Evolutionary conservation across 2,113 vertebrate genomes (phyloP), one percentile per base, ranked within the genome.

Genomic region (Eolophus roseicapilla): DNA sequence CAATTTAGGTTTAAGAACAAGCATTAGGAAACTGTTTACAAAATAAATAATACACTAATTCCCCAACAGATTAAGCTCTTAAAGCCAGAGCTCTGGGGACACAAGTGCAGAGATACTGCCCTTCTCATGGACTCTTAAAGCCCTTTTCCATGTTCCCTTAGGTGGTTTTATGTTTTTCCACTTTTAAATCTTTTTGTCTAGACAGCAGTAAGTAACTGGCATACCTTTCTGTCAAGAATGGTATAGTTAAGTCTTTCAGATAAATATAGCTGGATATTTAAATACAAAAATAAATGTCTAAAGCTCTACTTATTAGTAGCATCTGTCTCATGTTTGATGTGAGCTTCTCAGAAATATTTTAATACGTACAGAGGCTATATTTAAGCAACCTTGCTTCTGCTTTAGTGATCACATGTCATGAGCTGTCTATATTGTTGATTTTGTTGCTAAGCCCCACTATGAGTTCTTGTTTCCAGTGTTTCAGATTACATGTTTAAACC

Each of bases 341-440:
- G 97, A 91, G 96, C 95, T 97, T 97, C 97, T 97, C 96, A 96
- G 97, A 98, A 98, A 97, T 97, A 97, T 96, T 97, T 96, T 92
- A 96, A 96, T 97, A 97, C 97, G 95, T 97, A 97, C 93, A 77
- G 85, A 74, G 59, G 96, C 97, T 98, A 98, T 97, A 97, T 98
- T 97, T 98, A 98, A 98, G 97, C 95, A 98, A 95, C 96, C 95
- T 97, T 96, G 87, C 82, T 94, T 91, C 96, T 97, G 93, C 87
- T 92, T 92, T 95, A 93, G 95, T 92, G 96, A 97, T 97, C 97
- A 91, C 97, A 97, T 97, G 97, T 98, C 97, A 96, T 93, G 88
- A 6, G 0, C 87, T 95, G 93, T 85, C 95, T 97, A 97, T 97
- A 98, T 95, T 98, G 97, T 97, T 98, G 97, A 97, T 97, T 97